Evolutionary conservation across 2,113 vertebrate species (phyloP).

Genomic region (Cervus canadensis): DNA sequence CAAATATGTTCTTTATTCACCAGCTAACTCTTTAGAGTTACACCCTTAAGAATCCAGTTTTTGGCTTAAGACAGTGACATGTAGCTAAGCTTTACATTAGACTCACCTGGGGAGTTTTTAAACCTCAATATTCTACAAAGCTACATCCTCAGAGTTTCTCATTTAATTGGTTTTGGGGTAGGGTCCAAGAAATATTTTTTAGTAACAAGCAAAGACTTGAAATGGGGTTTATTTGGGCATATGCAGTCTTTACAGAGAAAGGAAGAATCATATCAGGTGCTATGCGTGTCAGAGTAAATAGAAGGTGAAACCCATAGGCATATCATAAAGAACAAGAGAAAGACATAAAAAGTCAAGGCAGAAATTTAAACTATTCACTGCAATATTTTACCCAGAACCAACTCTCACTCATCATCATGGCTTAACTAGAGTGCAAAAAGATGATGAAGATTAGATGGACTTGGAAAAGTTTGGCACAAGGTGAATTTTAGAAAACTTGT

Average conservation of each 20-base stretch:
- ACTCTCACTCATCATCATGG: background rate
- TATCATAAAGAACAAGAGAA: background rate
- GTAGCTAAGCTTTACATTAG: background rate
- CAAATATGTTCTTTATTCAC: background rate
- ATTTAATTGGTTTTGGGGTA: background rate
- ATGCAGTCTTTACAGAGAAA: background rate
- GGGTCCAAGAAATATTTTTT: background rate
- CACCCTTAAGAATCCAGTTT: background rate
- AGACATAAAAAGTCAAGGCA: background rate
- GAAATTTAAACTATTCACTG: background rate
- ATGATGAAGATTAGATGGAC: background rate
- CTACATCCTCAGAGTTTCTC: background rate
- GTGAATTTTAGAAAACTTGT: background rate
- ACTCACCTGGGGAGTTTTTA: background rate
- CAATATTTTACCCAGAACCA: background rate
- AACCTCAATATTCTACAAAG: background rate
- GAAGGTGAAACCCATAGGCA: background rate
- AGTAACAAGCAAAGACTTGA: background rate
- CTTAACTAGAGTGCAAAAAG: background rate
- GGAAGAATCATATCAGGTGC: background rate
- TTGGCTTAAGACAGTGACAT: background rate
- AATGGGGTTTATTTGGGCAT: background rate
- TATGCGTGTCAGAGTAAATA: background rate
- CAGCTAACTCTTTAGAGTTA: background rate
- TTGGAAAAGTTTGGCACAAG: background rate